Base-by-base conservation (phyloP, 2,113 vertebrate genomes). In the Jaculus jaculus region DNA sequence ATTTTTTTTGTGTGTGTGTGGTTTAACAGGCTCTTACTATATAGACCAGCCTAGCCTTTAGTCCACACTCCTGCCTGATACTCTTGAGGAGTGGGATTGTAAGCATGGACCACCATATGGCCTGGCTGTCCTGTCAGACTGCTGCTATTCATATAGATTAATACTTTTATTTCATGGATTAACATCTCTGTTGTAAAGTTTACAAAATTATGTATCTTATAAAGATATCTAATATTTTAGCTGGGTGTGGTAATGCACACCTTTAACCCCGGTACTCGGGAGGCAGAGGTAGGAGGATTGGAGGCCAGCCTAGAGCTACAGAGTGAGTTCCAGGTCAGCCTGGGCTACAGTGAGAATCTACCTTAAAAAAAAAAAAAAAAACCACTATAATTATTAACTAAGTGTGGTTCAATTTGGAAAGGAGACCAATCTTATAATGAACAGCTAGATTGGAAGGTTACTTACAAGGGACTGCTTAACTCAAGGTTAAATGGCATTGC, bases 201-300 rank as follows among this genome's bases (percentile, higher is more conserved):
- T 81, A 42, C 18, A 89, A 92, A 92, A 60, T 71, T 34, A 58
- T 18, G 7, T 63, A 54, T 93, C 60, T 87, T 73, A 93, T 7
- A 87, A 68, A 71, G 91, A 88, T 66, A 2, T 63, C 61, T 18
- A 47, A 5, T 47, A 47, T 47, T 47, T 47, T 47, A 47, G 42
- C 42, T 47, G 42, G 42, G 42, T 47, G 42, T 47, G 5, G 42
- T 47, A 8, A 47, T 47, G 42, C 8, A 47, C 42, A 47, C 42
- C 42, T 47, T 47, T 47, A 47, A 47, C 42, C 42, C 42, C 42
- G 8, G 42, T 47, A 47, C 42, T 47, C 8, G 42, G 8, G 42
- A 47, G 42, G 42, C 42, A 47, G 42, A 47, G 42, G 42, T 47
- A 47, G 42, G 42, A 47, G 42, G 42, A 47, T 47, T 47, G 42